Evolutionary conservation across 2,888 invertebrate genomes (phyloP).

Genomic region (Trichacis sp.): DNA sequence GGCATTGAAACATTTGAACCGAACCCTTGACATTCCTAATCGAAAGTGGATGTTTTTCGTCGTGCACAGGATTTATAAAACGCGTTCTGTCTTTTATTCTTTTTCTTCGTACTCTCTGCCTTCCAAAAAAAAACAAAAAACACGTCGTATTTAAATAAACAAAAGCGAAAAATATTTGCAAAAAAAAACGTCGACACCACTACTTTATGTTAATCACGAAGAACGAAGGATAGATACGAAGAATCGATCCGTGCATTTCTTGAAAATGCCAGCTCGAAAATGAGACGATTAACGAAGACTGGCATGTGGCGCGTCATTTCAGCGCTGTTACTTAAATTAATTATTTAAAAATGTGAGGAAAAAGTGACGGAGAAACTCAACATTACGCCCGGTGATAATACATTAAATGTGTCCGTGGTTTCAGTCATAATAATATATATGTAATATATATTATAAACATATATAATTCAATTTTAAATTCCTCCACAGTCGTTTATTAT

Average conservation of each 20-base stretch:
- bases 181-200: conserved; percentile 65
- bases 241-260: conserved; percentile 54
- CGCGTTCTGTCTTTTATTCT: conserved; percentile 47
- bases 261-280: conserved; percentile 52
- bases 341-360: conserved; percentile 41
- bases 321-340: conserved; percentile 62
- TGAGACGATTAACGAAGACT: conserved; percentile 50
- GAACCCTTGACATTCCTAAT: conserved; percentile 62
- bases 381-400: conserved; percentile 46
- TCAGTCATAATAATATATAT: conserved; percentile 69
- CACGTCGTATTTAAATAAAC: conserved; percentile 35
- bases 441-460: conserved; percentile 66
- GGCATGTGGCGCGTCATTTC: conserved; percentile 56
- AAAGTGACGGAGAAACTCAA: conserved; percentile 39
- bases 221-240: conserved; percentile 47
- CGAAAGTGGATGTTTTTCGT: conserved; percentile 49
- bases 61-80: conserved; percentile 39
- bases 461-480: conserved; percentile 64
- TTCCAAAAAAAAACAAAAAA: conserved; percentile 47
- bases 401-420: conserved; percentile 59
- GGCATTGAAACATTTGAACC: conserved; percentile 53
- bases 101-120: conserved; percentile 55
- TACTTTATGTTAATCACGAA: conserved; percentile 60
- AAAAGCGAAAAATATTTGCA: conserved; percentile 38
- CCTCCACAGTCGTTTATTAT: conserved; percentile 68